Base-by-base conservation (phyloP, 2,797 vertebrate genomes). In the Helostoma temminkii region DNA sequence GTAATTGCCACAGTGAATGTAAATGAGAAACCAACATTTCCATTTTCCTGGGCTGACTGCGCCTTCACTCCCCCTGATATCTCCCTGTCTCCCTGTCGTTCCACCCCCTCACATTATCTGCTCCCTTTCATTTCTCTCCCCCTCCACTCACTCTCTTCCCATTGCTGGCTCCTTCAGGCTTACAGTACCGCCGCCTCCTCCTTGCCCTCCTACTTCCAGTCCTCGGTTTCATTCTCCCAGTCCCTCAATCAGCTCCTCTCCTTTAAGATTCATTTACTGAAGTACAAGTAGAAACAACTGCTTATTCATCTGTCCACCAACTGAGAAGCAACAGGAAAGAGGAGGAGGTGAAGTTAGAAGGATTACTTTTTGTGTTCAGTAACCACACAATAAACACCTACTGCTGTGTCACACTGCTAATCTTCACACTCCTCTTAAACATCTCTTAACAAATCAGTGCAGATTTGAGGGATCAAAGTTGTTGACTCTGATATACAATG, bases 101-200 rank as follows among this genome's bases (percentile, higher is more conserved):
- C 71, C 68, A 36, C 62, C 71, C 67, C 47, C 74, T 82, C 69
- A 47, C 56, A 66, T 71, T 75, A 69, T 81, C 63, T 59, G 19
- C 39, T 82, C 66, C 46, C 67, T 82, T 75, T 80, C 54, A 73
- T 67, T 60, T 11, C 66, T 53, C 39, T 41, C 28, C 43, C 22
- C 32, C 25, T 56, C 54, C 48, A 57, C 54, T 49, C 70, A 47
- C 53, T 68, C 58, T 28, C 52, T n/a, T 25, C 16, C 42, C 55
- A 59, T 65, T 46, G 28, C 10, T 46, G 66, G 60, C 56, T 12
- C 70, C 46, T 28, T 9, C 45, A 1, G 45, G 12, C 54, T 65
- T 14, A 50, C 65, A 32, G 9, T 32, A 25, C 49, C 5, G 28
- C 37, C 58, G 42, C 46, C 52, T 39, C 57, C 19, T 50, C 43